Evolutionary conservation across 2,113 vertebrate species (phyloP).

Genomic region (Phainopepla nitens): DNA sequence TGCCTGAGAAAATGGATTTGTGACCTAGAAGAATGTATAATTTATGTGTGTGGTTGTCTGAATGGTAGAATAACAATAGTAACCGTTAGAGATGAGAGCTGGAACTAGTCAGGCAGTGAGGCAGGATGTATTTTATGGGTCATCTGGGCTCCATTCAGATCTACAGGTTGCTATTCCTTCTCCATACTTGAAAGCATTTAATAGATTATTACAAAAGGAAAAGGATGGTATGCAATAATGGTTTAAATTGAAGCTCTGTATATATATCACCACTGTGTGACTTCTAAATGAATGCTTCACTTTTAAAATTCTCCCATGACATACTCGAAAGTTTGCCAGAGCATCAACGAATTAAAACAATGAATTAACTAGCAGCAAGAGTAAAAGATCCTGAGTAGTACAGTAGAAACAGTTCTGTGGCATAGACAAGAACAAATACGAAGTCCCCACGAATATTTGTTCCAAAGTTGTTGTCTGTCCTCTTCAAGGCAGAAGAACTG

Average conservation of each 20-base stretch:
- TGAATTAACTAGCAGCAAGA: constrained; percentile 31
- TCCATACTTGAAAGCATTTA: constrained; percentile 80
- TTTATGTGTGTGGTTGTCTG: constrained; percentile 66
- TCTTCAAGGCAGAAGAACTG: neutral
- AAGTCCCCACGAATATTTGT: neutral
- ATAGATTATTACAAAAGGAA: constrained; percentile 78
- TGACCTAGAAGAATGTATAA: constrained; percentile 67
- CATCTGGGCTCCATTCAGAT: constrained; percentile 78
- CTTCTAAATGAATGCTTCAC: constrained; percentile 67
- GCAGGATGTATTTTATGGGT: constrained; percentile 75
- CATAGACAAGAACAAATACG: neutral
- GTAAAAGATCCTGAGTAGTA: neutral
- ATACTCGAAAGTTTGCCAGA: constrained; percentile 57
- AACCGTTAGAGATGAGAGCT: constrained; percentile 74
- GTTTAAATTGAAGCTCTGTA: constrained; percentile 70
- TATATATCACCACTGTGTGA: constrained; percentile 59
- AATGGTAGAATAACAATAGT: constrained; percentile 72
- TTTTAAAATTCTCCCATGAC: constrained; percentile 60
- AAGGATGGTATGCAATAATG: constrained; percentile 71
- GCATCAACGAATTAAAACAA: constrained; percentile 51
- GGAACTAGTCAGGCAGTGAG: constrained; percentile 69
- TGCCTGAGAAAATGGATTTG: constrained; percentile 54
- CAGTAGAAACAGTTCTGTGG: neutral
- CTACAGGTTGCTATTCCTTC: constrained; percentile 78
- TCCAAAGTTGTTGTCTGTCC: neutral